phyloP scores from a whole-genome alignment of 2,113 vertebrate species.

The Crocuta crocuta region DNA sequence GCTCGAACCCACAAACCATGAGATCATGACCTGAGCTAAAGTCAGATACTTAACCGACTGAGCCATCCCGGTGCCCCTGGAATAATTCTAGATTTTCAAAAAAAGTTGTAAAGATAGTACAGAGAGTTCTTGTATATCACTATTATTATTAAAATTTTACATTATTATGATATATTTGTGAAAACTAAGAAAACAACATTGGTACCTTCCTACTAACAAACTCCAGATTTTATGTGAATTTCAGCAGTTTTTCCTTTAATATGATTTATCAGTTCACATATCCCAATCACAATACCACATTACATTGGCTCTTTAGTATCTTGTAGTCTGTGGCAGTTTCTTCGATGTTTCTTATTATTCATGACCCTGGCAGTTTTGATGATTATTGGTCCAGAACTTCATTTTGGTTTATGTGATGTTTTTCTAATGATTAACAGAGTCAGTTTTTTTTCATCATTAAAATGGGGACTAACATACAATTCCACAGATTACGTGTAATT shows the following conservation, averaged over 20 bases:
- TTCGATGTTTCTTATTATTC: not conserved
- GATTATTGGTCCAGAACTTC: not conserved
- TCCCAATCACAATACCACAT: too few species aligned
- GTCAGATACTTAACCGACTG: too few species aligned
- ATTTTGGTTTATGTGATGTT: not conserved
- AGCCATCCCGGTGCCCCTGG: not conserved
- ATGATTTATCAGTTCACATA: not conserved
- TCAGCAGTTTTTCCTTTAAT: not conserved
- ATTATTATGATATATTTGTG: not conserved
- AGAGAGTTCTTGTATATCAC: not conserved
- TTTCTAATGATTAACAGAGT: not conserved
- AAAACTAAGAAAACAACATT: not conserved
- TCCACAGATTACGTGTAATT: not conserved
- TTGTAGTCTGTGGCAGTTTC: not conserved
- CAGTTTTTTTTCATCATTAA: not conserved
- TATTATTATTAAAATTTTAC: not conserved
- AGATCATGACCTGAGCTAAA: too few species aligned
- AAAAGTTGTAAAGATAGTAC: not conserved
- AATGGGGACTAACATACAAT: too few species aligned
- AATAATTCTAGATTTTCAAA: not conserved
- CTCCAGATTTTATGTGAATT: not conserved
- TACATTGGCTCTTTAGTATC: not conserved
- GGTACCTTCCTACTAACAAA: not conserved
- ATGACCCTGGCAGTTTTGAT: not conserved
- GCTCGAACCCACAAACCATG: too few species aligned